Percentiles rank a stretch among this genome's conserved stretches.
phyloP scores from a whole-genome alignment of 2,888 invertebrate genomes.

The Amblyteles armatorius region DNA sequence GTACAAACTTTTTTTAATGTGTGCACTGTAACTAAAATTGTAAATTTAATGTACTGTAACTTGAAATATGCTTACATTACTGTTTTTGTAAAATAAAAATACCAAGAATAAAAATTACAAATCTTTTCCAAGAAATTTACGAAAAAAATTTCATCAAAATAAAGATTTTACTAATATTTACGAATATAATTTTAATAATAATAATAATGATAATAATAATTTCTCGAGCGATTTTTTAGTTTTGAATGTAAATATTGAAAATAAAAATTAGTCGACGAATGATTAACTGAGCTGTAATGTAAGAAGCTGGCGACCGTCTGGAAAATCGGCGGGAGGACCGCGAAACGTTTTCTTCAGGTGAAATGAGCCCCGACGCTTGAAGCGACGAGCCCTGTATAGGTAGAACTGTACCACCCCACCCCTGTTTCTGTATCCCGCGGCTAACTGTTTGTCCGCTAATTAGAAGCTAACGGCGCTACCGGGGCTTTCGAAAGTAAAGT shows the following conservation, averaged over 20 bases:
- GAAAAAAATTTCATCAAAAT: no score
- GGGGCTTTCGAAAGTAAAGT: slow-evolving; percentile 77
- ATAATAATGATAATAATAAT: no score
- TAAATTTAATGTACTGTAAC: no score
- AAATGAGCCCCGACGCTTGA: slow-evolving; percentile 2
- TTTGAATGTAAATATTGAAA: background rate
- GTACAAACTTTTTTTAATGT: no score
- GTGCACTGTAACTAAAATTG: no score
- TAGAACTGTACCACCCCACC: background rate
- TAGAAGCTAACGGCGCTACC: slow-evolving; percentile 82
- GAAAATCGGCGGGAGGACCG: slow-evolving; percentile 8
- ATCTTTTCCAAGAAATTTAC: no score
- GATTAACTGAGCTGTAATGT: slow-evolving; percentile 11
- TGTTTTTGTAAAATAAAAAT: no score
- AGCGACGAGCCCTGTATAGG: slow-evolving; percentile 19
- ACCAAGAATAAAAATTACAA: no score
- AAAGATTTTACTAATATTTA: no score
- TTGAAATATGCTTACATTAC: no score
- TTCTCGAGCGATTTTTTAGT: no score
- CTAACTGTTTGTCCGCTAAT: slow-evolving; percentile 84
- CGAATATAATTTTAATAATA: no score
- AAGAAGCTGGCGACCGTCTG: background rate
- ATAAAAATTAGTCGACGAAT: slow-evolving; percentile 11
- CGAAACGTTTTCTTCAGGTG: slow-evolving; percentile 21
- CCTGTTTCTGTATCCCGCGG: slow-evolving; percentile 77